Evolutionary conservation across 2,888 invertebrate genomes (phyloP).

Genomic region (Malthinus flaveolus): DNA sequence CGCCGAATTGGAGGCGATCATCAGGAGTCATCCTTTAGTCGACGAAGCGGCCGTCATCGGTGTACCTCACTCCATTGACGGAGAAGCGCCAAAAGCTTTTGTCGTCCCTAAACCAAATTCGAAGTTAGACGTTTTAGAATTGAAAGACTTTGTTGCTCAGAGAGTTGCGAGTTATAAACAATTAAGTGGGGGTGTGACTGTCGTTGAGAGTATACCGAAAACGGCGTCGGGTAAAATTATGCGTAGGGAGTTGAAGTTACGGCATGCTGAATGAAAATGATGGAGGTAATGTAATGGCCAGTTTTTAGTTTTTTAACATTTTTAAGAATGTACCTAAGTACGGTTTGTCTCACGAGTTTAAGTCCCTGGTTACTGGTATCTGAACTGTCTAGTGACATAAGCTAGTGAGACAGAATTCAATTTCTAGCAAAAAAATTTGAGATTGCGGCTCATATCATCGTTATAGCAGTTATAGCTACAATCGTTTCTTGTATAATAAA

Average conservation of each 20-base stretch:
- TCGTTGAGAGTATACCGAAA: conserved; percentile 74
- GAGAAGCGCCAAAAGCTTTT: conserved; percentile 76
- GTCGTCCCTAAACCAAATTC: conserved; percentile 59
- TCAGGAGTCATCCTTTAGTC: conserved; percentile 72
- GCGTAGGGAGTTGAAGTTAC: conserved; percentile 44
- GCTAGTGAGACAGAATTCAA: no score
- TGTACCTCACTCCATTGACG: conserved; percentile 64
- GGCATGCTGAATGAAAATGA: conserved; percentile 2
- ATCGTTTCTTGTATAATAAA: no score
- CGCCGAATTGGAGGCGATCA: conserved; percentile 76
- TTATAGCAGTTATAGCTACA: no score
- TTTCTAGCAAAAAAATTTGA: no score
- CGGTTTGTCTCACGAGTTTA: no score
- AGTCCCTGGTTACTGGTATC: no score
- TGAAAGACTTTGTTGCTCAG: conserved; percentile 63
- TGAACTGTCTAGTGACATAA: no score
- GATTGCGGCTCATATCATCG: no score
- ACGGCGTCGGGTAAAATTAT: conserved; percentile 79
- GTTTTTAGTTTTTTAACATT: not conserved
- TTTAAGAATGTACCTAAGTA: no score
- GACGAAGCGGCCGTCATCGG: conserved; percentile 82
- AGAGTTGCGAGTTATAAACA: conserved; percentile 77
- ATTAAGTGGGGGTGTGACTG: conserved; percentile 66
- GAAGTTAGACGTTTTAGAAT: conserved; percentile 58
- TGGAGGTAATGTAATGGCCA: not conserved